Percentiles rank a stretch among this genome's conserved stretches.
These are phyloP conservation scores for Nannospalax galili DNA, from an alignment of 2,113 vertebrate species.

Conservation along the genomic window DNA sequence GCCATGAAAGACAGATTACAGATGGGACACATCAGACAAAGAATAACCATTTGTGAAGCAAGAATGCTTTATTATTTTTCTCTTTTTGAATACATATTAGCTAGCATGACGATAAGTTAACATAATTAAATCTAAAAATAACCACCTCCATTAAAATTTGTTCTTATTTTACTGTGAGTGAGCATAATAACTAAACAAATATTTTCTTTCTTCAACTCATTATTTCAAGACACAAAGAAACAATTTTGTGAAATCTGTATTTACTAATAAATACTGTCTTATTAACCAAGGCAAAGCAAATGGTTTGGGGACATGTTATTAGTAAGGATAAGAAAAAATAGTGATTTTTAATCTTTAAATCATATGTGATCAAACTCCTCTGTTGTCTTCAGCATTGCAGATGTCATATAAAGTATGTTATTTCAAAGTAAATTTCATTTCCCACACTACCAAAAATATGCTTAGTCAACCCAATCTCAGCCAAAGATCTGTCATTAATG, in stretches of 20 bases:
- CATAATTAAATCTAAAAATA: background rate
- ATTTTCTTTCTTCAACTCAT: background rate
- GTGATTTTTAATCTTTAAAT: background rate
- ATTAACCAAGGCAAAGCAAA: background rate
- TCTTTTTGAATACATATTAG: background rate
- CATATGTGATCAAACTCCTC: background rate
- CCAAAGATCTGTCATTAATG: background rate
- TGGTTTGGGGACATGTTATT: background rate
- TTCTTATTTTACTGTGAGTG: background rate
- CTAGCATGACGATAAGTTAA: background rate
- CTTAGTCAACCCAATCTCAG: background rate
- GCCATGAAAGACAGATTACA: background rate
- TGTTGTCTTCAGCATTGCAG: background rate
- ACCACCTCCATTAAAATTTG: background rate
- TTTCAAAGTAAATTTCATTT: conserved; percentile 47
- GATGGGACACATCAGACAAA: background rate
- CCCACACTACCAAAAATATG: background rate
- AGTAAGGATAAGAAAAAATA: background rate
- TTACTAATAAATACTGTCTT: background rate
- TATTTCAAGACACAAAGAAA: background rate
- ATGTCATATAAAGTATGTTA: background rate
- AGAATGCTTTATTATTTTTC: background rate
- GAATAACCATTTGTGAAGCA: background rate
- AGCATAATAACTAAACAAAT: background rate
- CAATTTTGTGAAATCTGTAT: background rate